These are phyloP conservation scores for Hypsibius dujardini DNA, from an alignment of 1,140 invertebrate species.

Conservation along the genomic window DNA sequence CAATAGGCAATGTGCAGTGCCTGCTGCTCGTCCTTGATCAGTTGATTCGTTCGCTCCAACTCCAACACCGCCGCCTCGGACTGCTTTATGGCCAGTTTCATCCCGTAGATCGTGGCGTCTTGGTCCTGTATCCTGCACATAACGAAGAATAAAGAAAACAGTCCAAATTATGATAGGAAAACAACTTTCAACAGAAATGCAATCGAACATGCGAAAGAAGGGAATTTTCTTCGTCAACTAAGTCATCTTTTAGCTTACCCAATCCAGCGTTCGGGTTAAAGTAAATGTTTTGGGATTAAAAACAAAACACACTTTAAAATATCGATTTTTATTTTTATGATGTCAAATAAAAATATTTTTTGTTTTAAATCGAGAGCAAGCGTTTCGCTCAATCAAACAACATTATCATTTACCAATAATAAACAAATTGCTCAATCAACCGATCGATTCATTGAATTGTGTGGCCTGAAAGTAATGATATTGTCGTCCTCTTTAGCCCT, in stretches of 20 bases:
- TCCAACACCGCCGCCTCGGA: constrained; percentile 53
- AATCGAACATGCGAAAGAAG: neutral
- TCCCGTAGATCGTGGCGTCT: constrained; percentile 49
- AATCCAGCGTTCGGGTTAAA: too few species aligned
- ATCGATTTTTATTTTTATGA: too few species aligned
- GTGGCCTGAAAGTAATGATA: neutral
- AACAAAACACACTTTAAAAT: too few species aligned
- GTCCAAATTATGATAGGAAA: neutral
- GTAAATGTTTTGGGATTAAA: too few species aligned
- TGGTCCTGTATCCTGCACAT: constrained; percentile 14
- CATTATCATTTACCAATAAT: neutral
- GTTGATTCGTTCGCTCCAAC: constrained; percentile 62
- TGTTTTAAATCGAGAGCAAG: too few species aligned
- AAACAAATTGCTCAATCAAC: neutral
- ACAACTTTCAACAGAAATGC: neutral
- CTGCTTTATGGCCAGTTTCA: constrained; percentile 66
- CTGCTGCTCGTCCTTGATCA: constrained; percentile 79
- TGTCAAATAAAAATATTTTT: too few species aligned
- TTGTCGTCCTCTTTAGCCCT: neutral
- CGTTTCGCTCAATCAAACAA: too few species aligned
- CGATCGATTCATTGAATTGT: neutral
- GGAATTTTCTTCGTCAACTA: neutral
- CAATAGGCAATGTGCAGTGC: constrained; percentile 74
- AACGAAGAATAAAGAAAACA: neutral
- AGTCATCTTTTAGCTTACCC: neutral